These are phyloP conservation scores for Uria aalge DNA, from an alignment of 2,113 vertebrate species.

Conservation along the genomic window DNA sequence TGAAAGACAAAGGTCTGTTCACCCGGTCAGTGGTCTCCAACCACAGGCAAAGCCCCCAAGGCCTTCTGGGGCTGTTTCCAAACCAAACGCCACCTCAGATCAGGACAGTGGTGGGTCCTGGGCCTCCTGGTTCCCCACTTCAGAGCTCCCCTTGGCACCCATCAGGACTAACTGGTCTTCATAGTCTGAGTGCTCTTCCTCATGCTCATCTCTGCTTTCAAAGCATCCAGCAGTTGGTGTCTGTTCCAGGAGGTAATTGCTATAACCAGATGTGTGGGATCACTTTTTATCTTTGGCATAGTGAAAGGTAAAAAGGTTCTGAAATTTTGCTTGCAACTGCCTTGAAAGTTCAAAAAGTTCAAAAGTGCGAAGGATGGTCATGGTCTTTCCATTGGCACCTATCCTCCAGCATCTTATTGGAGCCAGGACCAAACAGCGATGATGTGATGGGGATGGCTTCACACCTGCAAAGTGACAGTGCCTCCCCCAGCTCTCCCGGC, in stretches of 20 bases:
- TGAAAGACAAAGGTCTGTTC: neutral
- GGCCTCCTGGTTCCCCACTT: neutral
- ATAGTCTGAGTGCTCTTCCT: neutral
- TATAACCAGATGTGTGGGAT: neutral
- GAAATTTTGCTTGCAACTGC: neutral
- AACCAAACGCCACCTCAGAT: neutral
- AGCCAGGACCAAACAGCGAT: neutral
- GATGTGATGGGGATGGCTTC: neutral
- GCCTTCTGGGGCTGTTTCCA: neutral
- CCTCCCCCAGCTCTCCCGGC: neutral
- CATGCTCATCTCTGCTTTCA: neutral
- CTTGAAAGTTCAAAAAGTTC: neutral
- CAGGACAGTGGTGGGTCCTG: neutral
- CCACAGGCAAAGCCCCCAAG: fast-evolving
- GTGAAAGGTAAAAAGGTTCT: neutral
- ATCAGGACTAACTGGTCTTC: neutral
- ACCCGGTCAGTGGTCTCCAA: neutral
- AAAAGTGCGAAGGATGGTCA: neutral
- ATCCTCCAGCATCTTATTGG: neutral
- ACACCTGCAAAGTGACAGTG: neutral
- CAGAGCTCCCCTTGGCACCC: neutral
- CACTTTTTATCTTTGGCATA: neutral
- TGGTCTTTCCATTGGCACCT: neutral
- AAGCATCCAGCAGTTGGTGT: neutral
- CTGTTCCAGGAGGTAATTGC: neutral